Percentiles rank a stretch among this genome's conserved stretches.
phyloP scores from a whole-genome alignment of 2,888 invertebrate species.

The Ceratothoa steindachneri region DNA sequence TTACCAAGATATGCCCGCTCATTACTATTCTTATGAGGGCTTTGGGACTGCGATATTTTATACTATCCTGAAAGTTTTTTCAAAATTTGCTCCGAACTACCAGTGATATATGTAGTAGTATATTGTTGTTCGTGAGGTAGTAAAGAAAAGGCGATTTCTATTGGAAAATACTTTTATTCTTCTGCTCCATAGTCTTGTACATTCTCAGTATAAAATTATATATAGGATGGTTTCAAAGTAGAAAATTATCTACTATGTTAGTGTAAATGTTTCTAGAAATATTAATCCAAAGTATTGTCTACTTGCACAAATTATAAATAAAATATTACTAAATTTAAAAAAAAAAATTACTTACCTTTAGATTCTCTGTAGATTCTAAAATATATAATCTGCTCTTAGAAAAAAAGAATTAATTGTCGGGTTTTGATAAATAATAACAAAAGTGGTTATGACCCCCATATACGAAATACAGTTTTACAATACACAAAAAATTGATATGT shows the following conservation, averaged over 20 bases:
- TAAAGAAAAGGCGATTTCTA: neutral
- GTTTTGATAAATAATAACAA: no score
- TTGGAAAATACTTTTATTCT: constrained; percentile 11
- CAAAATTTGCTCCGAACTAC: no score
- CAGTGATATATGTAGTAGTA: no score
- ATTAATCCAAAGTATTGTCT: constrained; percentile 11
- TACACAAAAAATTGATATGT: no score
- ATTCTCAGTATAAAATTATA: constrained; percentile 12
- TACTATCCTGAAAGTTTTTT: no score
- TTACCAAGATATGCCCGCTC: no score
- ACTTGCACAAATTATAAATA: neutral
- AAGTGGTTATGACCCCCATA: no score
- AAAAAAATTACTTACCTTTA: neutral
- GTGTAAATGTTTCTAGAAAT: neutral
- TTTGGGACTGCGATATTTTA: no score
- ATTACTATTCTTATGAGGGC: no score
- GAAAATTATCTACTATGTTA: constrained; percentile 10
- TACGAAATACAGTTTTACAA: no score
- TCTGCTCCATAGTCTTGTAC: constrained; percentile 8
- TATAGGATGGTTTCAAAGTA: constrained; percentile 12
- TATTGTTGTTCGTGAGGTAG: no score
- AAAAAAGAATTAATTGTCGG: neutral
- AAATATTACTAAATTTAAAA: neutral
- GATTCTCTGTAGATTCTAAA: neutral
- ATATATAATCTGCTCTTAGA: neutral